Conservation (phyloP, 2,888 invertebrate species). For the Melanostoma scalare region DNA sequence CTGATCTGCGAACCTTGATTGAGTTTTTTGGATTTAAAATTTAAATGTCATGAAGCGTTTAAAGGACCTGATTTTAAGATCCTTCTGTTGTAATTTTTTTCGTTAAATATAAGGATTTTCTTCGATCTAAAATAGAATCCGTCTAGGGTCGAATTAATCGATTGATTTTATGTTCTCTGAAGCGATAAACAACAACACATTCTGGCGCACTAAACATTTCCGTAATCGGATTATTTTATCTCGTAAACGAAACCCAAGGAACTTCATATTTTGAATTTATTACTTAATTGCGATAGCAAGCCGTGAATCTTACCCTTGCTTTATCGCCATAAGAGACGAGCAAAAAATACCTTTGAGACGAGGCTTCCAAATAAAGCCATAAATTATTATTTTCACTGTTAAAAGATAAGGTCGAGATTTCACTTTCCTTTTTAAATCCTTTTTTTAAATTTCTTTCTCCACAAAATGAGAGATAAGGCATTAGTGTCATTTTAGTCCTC, state of each 20-base stretch:
- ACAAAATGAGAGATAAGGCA: slow-evolving; percentile 43
- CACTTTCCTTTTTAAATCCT: slow-evolving; percentile 51
- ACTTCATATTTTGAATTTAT: slow-evolving; percentile 40
- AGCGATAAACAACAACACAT: too few relatives aligned
- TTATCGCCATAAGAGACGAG: not conserved
- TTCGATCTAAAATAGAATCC: too few relatives aligned
- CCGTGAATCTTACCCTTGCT: slow-evolving; percentile 5
- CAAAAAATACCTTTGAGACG: slow-evolving; percentile 6
- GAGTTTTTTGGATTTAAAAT: too few relatives aligned
- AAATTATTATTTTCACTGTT: slow-evolving; percentile 42
- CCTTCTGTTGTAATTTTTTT: too few relatives aligned
- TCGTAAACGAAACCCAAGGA: slow-evolving; percentile 14
- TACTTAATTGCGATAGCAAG: slow-evolving; percentile 40
- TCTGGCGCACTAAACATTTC: too few relatives aligned
- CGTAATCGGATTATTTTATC: slow-evolving; percentile 49
- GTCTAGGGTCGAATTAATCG: too few relatives aligned
- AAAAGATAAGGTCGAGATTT: slow-evolving; percentile 36
- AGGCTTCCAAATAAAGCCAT: slow-evolving; percentile 56
- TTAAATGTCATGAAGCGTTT: too few relatives aligned
- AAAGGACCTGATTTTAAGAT: too few relatives aligned
- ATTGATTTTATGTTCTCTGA: too few relatives aligned
- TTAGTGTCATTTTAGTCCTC: slow-evolving; percentile 59
- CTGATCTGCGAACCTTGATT: not conserved
- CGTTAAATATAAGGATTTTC: too few relatives aligned
- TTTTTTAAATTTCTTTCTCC: slow-evolving; percentile 19